These are phyloP conservation scores for Galemys pyrenaicus DNA, from an alignment of 2,113 vertebrate species.

Conservation along the genomic window DNA sequence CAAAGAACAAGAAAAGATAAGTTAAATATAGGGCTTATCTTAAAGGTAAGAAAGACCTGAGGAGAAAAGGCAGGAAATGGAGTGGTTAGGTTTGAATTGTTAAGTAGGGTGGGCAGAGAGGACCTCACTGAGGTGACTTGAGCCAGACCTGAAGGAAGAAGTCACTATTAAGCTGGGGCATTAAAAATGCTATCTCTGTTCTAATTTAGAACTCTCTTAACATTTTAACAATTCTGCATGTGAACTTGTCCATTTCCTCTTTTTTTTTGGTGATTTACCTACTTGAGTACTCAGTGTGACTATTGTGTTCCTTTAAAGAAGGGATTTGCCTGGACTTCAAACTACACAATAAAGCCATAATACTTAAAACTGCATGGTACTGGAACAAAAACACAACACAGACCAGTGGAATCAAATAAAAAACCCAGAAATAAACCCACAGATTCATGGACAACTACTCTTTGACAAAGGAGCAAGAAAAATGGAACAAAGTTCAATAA, in stretches of 20 bases:
- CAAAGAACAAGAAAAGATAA: conserved; percentile 13
- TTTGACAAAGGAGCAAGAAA: too few relatives aligned
- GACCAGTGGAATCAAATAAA: too few relatives aligned
- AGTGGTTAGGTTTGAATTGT: not conserved
- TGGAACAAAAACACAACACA: too few relatives aligned
- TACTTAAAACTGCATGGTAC: too few relatives aligned
- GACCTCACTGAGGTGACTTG: not conserved
- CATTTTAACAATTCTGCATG: not conserved
- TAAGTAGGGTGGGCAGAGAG: not conserved
- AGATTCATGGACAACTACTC: too few relatives aligned
- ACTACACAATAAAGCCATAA: too few relatives aligned
- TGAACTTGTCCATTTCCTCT: not conserved
- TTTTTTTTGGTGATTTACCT: not conserved
- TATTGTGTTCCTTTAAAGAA: not conserved
- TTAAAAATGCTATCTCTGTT: not conserved
- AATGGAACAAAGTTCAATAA: too few relatives aligned
- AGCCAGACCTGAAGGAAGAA: not conserved
- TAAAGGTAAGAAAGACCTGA: not conserved
- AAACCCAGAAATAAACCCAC: too few relatives aligned
- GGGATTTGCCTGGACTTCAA: not conserved
- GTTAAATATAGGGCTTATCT: not conserved
- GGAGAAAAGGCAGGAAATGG: not conserved
- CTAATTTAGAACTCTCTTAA: not conserved
- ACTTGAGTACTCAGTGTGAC: not conserved
- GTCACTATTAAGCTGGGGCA: not conserved